A percentile compares a stretch with the other conserved stretches of the same genome.
These are phyloP conservation scores for Latrodectus geometricus DNA, from an alignment of 1,140 invertebrate species.

Conservation along the genomic window DNA sequence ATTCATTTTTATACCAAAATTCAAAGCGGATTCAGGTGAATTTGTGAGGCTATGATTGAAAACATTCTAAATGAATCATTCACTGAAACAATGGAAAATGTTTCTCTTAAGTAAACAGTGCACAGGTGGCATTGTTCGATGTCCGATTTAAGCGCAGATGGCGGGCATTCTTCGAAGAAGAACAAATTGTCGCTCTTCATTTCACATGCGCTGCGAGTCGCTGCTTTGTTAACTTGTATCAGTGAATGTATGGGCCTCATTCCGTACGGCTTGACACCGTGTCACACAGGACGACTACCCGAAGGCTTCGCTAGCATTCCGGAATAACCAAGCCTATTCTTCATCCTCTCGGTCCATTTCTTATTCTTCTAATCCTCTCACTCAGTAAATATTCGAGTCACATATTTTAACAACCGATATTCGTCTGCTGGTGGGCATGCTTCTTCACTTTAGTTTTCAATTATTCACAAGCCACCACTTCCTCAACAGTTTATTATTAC, in stretches of 20 bases:
- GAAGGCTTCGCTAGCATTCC: slow-evolving; percentile 34
- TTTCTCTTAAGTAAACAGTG: too few species aligned
- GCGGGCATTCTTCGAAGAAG: slow-evolving; percentile 5
- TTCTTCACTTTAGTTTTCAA: slow-evolving; percentile 11
- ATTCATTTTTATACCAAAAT: too few species aligned
- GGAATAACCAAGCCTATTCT: slow-evolving; percentile 39
- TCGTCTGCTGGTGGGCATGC: slow-evolving; percentile 4
- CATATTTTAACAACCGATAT: slow-evolving; percentile 38
- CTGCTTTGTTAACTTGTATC: slow-evolving; percentile 24
- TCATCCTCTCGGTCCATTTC: slow-evolving; percentile 11
- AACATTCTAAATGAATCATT: too few species aligned
- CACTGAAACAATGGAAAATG: too few species aligned
- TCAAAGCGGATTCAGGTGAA: too few species aligned
- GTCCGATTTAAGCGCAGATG: too few species aligned
- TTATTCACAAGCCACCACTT: slow-evolving; percentile 47
- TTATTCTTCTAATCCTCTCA: not conserved
- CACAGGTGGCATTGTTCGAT: too few species aligned
- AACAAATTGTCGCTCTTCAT: slow-evolving; percentile 49
- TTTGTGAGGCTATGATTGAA: too few species aligned
- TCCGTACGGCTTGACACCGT: slow-evolving; percentile 37
- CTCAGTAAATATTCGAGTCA: slow-evolving; percentile 30
- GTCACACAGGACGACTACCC: slow-evolving; percentile 39
- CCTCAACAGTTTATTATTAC: slow-evolving; percentile 20
- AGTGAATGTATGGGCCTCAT: slow-evolving; percentile 31
- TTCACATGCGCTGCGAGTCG: slow-evolving; percentile 29